Evolutionary conservation across 1,140 invertebrate species (phyloP), one percentile per base, ranked within the genome.

Genomic region (Drosophila nigromelanica): DNA sequence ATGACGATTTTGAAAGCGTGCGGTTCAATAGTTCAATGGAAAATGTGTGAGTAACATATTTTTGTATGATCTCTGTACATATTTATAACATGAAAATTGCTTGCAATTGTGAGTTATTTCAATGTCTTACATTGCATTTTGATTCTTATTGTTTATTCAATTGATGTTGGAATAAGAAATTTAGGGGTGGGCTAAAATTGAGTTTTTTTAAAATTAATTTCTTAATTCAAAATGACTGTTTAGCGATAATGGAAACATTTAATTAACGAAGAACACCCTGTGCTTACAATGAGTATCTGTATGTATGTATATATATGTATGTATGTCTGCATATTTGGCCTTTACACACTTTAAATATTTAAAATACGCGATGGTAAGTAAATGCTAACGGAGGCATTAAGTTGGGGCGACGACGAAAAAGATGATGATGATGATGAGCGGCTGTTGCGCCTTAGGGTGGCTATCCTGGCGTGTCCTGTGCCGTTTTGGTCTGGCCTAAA

Each of bases 281-380:
- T 80, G 47, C 45, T n/a, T 24, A 12, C 50, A 43, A 18, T 58
- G 42, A 47, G 39, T 15, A 48, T 45, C 35, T 27, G 27, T 27
- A 27, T 27, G 45, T 67, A 45, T 18, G 18, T 18, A 2, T 18
- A 18, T 18, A 18, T 18, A 18, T 18, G 2, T 18, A 18, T 18
- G 2, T 52, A n/a, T 51, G 43, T 72, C 70, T 70, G 33, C 45
- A 47, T 74, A 67, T 76, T 56, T 24, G 58, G 72, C 50, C 78
- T 89, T 82, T 87, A 79, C 71, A 64, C 76, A 75, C 76, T 79
- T 82, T 89, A 82, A 87, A 87, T 87, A 89, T 87, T 89, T 73
- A 83, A 87, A 87, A 82, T 76, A 76, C 60, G 67, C 72, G 78
- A 62, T 69, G 64, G 63, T 50, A 67, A 67, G 68, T 72, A 66